A percentile compares a stretch with the other conserved stretches of the same genome.
Conservation (phyloP, 2,797 vertebrate genomes). For the Phoeniculus purpureus region DNA sequence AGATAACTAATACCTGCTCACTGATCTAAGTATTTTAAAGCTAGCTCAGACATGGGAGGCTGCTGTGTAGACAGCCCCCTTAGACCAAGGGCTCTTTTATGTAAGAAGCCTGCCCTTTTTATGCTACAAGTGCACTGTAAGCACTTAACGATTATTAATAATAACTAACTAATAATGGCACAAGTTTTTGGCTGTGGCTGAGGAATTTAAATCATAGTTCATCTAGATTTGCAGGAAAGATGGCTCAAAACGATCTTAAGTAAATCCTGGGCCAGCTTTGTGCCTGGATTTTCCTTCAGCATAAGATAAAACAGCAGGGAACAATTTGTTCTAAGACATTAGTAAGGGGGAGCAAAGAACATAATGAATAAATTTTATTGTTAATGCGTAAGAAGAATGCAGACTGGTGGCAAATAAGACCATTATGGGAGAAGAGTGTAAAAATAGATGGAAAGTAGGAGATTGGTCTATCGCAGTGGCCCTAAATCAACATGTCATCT, state of each 20-base stretch:
- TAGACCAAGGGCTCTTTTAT: background rate
- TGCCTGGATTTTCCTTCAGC: slow-evolving; percentile 33
- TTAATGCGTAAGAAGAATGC: slow-evolving; percentile 37
- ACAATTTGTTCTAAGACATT: slow-evolving; percentile 59
- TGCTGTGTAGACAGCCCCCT: background rate
- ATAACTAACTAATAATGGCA: slow-evolving; percentile 43
- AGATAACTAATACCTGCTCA: background rate
- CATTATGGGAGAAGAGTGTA: slow-evolving; percentile 44
- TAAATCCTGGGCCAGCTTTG: slow-evolving; percentile 43
- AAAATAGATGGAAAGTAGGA: slow-evolving; percentile 54
- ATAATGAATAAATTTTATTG: slow-evolving; percentile 47
- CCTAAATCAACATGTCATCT: slow-evolving; percentile 52
- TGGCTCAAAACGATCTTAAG: slow-evolving; percentile 35
- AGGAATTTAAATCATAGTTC: slow-evolving; percentile 27
- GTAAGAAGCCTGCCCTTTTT: background rate
- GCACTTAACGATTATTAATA: slow-evolving; percentile 20
- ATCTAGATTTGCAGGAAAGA: slow-evolving; percentile 7
- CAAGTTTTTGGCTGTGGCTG: slow-evolving; percentile 17
- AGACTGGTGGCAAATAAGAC: slow-evolving; percentile 51
- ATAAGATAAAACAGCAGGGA: slow-evolving; percentile 18
- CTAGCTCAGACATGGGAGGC: background rate
- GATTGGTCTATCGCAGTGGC: slow-evolving; percentile 15
- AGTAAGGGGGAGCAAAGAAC: slow-evolving; percentile 33
- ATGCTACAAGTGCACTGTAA: background rate
- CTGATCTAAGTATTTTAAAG: background rate